phyloP scores from a whole-genome alignment of 1,140 invertebrate species.

The Psix sp. region DNA sequence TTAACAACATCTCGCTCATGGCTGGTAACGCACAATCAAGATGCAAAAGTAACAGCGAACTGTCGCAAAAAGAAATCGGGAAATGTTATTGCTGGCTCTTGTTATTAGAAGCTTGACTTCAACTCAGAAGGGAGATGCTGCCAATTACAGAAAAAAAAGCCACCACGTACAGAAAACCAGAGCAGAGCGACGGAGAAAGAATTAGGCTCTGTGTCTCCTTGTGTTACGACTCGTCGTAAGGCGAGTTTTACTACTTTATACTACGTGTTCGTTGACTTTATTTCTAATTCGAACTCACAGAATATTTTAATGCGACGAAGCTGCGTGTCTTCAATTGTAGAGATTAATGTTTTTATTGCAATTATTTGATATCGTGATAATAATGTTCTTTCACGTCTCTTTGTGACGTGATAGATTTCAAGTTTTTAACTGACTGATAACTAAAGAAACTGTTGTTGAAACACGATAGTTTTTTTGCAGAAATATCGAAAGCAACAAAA shows the following conservation, averaged over 20 bases:
- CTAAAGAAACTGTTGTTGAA: not conserved
- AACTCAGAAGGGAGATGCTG: conserved; percentile 60
- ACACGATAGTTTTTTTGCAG: not conserved
- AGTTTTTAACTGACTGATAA: not conserved
- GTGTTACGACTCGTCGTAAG: conserved; percentile 71
- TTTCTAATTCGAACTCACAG: conserved; percentile 52
- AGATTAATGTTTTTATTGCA: conserved; percentile 75
- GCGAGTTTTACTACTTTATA: conserved; percentile 72
- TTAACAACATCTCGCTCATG: conserved; percentile 69
- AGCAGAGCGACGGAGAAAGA: conserved; percentile 42
- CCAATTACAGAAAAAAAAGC: conserved; percentile 65
- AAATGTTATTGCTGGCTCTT: conserved; percentile 31
- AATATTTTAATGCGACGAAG: conserved; percentile 32
- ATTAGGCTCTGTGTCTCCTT: conserved; percentile 46
- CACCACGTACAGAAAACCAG: conserved; percentile 46
- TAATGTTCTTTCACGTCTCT: conserved; percentile 70
- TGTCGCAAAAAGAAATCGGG: conserved; percentile 12
- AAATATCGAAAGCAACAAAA: too few relatives aligned
- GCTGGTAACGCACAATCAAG: conserved; percentile 62
- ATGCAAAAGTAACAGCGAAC: conserved; percentile 27
- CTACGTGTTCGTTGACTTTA: conserved; percentile 67
- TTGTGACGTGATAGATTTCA: too few relatives aligned
- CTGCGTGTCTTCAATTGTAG: conserved; percentile 59
- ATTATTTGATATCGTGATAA: conserved; percentile 71
- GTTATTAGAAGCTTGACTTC: conserved; percentile 65